A percentile compares a stretch with the other conserved stretches of the same genome.
Conservation (phyloP, 2,113 vertebrate species). For the Melierax canorus region DNA sequence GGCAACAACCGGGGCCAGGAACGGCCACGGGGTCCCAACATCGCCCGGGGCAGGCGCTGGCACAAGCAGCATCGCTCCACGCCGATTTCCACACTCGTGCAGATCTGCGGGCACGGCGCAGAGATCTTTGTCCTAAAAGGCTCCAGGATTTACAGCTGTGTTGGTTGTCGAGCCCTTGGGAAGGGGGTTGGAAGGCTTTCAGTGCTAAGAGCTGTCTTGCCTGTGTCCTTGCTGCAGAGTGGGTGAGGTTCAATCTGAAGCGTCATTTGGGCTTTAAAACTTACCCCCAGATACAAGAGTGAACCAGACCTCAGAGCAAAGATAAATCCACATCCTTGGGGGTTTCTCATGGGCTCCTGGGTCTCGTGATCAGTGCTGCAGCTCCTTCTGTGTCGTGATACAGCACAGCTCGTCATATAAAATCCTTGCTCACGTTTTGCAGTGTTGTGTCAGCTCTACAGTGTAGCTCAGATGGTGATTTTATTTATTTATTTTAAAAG, state of each 20-base stretch:
- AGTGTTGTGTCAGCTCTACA: neutral
- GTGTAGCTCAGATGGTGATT: neutral
- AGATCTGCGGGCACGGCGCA: neutral
- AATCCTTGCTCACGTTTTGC: accelerated
- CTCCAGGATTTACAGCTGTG: neutral
- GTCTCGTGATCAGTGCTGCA: neutral
- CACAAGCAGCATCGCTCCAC: accelerated
- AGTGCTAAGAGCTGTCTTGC: neutral
- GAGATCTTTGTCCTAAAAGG: neutral
- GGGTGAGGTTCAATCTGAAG: neutral
- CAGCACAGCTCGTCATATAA: accelerated
- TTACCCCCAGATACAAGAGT: accelerated
- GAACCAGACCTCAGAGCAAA: accelerated
- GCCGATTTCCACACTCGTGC: neutral
- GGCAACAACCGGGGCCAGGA: accelerated
- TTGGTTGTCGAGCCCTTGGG: neutral
- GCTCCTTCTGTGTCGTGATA: accelerated
- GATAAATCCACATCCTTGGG: neutral
- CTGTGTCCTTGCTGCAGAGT: neutral
- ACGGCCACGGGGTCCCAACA: accelerated
- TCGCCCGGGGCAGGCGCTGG: neutral
- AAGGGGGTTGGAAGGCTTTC: neutral
- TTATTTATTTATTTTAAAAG: neutral
- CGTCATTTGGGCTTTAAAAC: neutral
- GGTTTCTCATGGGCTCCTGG: neutral